These are phyloP conservation scores for Typhlomys cinereus DNA, from an alignment of 2,113 vertebrate species.

Conservation along the genomic window DNA sequence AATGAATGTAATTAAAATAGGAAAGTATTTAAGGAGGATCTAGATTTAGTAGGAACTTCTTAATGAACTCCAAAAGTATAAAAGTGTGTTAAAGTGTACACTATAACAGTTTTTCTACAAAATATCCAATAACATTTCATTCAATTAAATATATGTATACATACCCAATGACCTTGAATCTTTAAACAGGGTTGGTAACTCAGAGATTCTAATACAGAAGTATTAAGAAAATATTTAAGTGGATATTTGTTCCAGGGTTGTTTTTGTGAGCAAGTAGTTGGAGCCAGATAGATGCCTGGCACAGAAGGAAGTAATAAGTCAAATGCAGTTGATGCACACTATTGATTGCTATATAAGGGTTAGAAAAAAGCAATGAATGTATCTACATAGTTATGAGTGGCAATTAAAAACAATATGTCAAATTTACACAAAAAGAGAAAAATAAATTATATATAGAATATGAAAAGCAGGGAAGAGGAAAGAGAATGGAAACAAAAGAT, in stretches of 20 bases:
- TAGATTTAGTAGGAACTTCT: not conserved
- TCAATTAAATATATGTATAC: not conserved
- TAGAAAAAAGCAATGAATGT: not conserved
- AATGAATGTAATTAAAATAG: not conserved
- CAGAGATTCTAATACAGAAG: not conserved
- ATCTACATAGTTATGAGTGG: not conserved
- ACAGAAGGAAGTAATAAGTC: not conserved
- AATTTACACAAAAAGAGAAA: conserved; percentile 19
- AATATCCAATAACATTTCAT: not conserved
- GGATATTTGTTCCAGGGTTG: not conserved
- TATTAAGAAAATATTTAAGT: conserved; percentile 31
- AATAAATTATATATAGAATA: not conserved
- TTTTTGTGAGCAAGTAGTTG: not conserved
- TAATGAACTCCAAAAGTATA: conserved; percentile 7
- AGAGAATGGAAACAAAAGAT: not conserved
- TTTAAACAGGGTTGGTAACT: not conserved
- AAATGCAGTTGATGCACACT: not conserved
- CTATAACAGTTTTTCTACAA: not conserved
- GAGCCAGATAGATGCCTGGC: not conserved
- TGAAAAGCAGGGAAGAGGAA: not conserved
- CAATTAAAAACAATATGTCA: not conserved
- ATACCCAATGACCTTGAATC: not conserved
- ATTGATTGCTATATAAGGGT: not conserved
- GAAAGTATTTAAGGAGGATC: not conserved
- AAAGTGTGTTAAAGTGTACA: not conserved